Evolutionary conservation across 2,797 vertebrate genomes (phyloP).

Genomic region (Cryptoblepharus egeriae): DNA sequence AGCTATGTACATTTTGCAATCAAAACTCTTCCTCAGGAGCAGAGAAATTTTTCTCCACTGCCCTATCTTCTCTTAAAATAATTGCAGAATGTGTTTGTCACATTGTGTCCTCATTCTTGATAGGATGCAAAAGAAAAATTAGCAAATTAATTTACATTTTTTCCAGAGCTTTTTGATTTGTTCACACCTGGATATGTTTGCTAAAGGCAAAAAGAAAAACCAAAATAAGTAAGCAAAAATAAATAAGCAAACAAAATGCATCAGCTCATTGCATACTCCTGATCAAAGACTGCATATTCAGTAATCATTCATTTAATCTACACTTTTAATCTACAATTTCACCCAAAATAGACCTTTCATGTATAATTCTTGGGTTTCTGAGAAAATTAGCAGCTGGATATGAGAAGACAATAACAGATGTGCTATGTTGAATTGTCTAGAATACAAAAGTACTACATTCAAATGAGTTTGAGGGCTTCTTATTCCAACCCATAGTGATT

Average conservation of each 20-base stretch:
- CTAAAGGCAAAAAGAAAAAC: conserved; percentile 20
- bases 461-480: background rate
- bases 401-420: conserved; percentile 17
- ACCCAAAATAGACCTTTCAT: conserved; percentile 61
- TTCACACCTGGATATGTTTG: conserved; percentile 37
- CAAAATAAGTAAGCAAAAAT: background rate
- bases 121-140: conserved; percentile 43
- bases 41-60: background rate
- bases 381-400: conserved; percentile 56
- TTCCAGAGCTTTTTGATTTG: conserved; percentile 24
- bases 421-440: conserved; percentile 10
- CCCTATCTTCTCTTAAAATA: background rate
- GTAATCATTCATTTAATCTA: conserved; percentile 60
- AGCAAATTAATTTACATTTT: conserved; percentile 41
- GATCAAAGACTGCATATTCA: conserved; percentile 52
- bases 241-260: background rate
- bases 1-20: background rate
- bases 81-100: conserved; percentile 22
- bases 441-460: background rate
- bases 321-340: conserved; percentile 68
- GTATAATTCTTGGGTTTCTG: conserved; percentile 62
- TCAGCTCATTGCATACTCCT: conserved; percentile 37
- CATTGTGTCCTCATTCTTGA: conserved; percentile 24
- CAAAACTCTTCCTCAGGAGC: background rate
- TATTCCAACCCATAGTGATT: background rate